Base-by-base conservation (phyloP, 92 coral and sea anemone genomes). In the Bergia puertoricense region DNA sequence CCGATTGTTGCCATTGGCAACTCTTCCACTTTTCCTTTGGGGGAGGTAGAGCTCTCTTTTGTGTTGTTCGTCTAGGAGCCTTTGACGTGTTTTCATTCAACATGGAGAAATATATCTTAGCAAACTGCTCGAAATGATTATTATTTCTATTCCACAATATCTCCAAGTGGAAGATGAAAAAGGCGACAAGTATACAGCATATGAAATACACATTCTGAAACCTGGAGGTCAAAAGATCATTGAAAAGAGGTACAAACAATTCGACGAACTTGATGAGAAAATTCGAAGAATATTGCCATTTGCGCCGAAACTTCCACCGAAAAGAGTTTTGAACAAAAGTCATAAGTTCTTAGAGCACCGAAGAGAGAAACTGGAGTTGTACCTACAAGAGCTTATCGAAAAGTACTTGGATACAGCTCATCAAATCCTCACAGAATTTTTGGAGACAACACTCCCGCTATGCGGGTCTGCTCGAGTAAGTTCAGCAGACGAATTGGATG, bases 401-500 rank as follows among this genome's bases (percentile, higher is more conserved):
- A 76, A 74, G 42, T 69, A 89, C 44, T 89, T 86, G 11, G 89
- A 82, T 43, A 76, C 86, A 16, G 72, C 75, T n/a, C 96, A 93
- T 79, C 91, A 88, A 57, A 82, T 90, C 48, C 89, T 95, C 18
- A 80, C 88, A 15, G 93, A 85, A 20, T 97, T 97, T 88, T 88
- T 97, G 88, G 96, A 94, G n/a, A 95, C 91, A 38, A 77, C 81
- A 4, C 84, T 92, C 37, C 97, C 98, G 8, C 86, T 87, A 44
- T 56, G 86, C 16, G 86, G 81, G 23, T 90, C 94, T 5, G 82
- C 94, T 65, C 89, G 93, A 71, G 75, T 82, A 7, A 94, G 96
- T 85, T 95, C 98, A 11, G 91, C 89, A 54, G 99, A 96, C 57
- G 96, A 94, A 65, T 76, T 95, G 37, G 97, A 95, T 68, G 90